These are phyloP conservation scores for Cebidichthys violaceus DNA, from an alignment of 2,113 vertebrate species.

Conservation along the genomic window DNA sequence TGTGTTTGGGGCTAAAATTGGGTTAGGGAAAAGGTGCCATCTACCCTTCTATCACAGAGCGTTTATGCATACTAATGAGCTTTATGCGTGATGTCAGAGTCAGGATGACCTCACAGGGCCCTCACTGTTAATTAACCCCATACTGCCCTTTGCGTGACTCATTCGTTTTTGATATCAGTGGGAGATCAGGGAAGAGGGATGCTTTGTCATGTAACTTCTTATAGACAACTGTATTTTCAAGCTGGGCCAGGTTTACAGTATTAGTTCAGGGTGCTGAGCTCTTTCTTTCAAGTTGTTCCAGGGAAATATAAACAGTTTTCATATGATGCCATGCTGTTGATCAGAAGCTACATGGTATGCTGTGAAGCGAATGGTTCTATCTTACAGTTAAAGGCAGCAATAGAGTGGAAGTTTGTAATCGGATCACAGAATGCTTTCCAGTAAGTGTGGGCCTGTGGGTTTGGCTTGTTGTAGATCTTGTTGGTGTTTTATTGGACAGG, in stretches of 20 bases:
- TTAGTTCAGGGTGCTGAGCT: not conserved
- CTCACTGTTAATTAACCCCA: slow-evolving; percentile 2
- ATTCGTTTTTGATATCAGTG: slow-evolving; percentile 27
- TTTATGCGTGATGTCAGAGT: slow-evolving; percentile 38
- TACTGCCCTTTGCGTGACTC: slow-evolving; percentile 37
- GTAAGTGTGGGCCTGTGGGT: slow-evolving; percentile 1
- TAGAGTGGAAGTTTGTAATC: not conserved
- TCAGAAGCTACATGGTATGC: not conserved
- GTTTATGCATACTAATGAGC: slow-evolving; percentile 36
- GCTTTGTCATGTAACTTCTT: slow-evolving; percentile 22
- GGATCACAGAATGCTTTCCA: not conserved
- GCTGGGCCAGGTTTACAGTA: not conserved
- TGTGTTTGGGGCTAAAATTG: slow-evolving; percentile 26
- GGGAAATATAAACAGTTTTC: not conserved
- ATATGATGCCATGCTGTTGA: not conserved
- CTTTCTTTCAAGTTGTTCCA: not conserved
- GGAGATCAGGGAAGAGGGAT: not conserved
- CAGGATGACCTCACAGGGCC: slow-evolving; percentile 6
- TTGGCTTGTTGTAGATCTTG: slow-evolving; percentile 6
- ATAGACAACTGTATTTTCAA: not conserved
- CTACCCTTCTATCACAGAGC: not conserved
- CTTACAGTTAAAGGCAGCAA: not conserved
- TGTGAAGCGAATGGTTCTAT: not conserved
- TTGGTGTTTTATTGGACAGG: not conserved
- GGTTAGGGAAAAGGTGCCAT: not conserved